Evolutionary conservation across 2,888 invertebrate species (phyloP), one percentile per base, ranked within the genome.

Genomic region (Melikaiella ostensackeni): DNA sequence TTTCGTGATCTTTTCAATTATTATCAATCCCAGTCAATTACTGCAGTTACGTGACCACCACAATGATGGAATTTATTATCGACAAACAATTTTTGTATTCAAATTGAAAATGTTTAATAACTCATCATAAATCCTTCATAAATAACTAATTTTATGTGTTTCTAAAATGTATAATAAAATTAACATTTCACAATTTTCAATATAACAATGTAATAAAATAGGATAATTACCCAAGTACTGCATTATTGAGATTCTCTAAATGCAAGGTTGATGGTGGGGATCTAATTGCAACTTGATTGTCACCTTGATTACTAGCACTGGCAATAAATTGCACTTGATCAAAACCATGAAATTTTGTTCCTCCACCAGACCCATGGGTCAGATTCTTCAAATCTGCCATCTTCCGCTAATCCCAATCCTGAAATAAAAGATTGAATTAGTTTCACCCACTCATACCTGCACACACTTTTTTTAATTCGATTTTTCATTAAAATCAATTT

Each of bases 191-290:
- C 11, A 38, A 13, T 38, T 13, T 38, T 38, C 11, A 38, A 38
- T 13, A 38, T 13, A 13, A 0, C 11, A 13, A 38, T 13, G 13
- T 0, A 38, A 38, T 38, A 42, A 19, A 63, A 63, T 16, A 38
- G 19, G 9, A 78, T 80, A 88, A 92, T 92, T 89, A 95, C 95
- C 94, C 93, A 84, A 93, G 88, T 75, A 94, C 89, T 82, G 94
- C 94, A 91, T 95, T 95, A 87, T 95, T 95, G 87, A 95, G 94
- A 90, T 94, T 94, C 84, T 95, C 95, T 63, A 92, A 86, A 81
- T 86, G 93, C 74, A 92, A 86, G 59, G 92, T 88, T 19, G 91
- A 90, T 50, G 92, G 91, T 35, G 92, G 92, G 55, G 92, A 91
- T 84, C 90, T 91, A 78, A 91, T 91, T 50, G 91, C 91, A 86